Conservation (phyloP, 2,113 vertebrate species). For the Casuarius casuarius region DNA sequence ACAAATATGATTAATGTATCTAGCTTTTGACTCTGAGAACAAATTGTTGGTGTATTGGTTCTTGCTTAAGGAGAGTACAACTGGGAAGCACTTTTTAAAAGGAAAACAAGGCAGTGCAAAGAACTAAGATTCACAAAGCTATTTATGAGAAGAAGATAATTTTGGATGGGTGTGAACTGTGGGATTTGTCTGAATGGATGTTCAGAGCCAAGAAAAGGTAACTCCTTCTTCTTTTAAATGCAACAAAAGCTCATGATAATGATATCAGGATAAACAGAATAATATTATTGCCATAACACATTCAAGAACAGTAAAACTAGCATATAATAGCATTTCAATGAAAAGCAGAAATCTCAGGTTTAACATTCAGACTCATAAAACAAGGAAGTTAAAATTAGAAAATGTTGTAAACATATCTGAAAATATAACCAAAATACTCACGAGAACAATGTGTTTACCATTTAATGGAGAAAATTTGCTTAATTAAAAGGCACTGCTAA, state of each 20-base stretch:
- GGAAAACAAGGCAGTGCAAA: not conserved
- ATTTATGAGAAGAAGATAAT: not conserved
- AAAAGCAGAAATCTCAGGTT: not conserved
- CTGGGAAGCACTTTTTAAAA: not conserved
- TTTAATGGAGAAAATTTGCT: not conserved
- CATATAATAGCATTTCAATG: not conserved
- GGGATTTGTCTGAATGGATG: not conserved
- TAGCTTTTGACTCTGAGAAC: not conserved
- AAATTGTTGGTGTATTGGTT: not conserved
- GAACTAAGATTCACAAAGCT: not conserved
- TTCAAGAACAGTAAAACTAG: not conserved
- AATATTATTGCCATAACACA: not conserved
- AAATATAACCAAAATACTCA: slow-evolving; percentile 8
- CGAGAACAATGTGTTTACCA: not conserved
- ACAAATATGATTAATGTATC: not conserved
- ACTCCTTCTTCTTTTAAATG: not conserved
- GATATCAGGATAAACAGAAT: not conserved
- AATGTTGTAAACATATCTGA: not conserved
- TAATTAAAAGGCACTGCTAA: slow-evolving; percentile 49
- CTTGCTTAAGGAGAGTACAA: not conserved
- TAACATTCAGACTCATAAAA: not conserved
- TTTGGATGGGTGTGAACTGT: not conserved
- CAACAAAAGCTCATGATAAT: not conserved
- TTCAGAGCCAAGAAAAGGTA: not conserved
- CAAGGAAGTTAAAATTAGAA: slow-evolving; percentile 9